A percentile compares a stretch with the other conserved stretches of the same genome.
Conservation (phyloP, 2,113 vertebrate genomes). For the Larimichthys crocea region DNA sequence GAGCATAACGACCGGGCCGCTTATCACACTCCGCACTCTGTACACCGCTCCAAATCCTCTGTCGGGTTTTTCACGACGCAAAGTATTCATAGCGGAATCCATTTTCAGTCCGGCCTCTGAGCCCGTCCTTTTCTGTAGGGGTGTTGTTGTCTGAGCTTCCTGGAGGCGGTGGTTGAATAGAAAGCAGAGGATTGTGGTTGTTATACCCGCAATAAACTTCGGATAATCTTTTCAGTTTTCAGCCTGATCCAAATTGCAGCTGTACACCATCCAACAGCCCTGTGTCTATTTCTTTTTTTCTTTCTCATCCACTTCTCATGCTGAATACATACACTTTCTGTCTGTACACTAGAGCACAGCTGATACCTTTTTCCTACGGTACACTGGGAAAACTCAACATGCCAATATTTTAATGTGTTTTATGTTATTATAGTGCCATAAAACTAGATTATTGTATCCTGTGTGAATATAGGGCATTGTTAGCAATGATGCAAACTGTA, state of each 20-base stretch:
- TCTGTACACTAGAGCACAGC: neutral
- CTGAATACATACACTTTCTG: neutral
- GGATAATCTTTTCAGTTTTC: slow-evolving; percentile 1
- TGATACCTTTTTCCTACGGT: neutral
- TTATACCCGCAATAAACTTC: neutral
- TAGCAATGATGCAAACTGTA: too few species aligned
- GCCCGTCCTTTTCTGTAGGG: neutral
- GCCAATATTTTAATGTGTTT: neutral
- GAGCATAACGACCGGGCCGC: neutral
- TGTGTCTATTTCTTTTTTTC: neutral
- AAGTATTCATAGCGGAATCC: neutral
- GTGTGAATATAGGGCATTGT: too few species aligned
- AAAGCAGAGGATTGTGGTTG: neutral
- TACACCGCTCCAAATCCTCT: neutral
- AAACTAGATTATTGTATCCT: neutral
- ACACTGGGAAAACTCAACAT: neutral
- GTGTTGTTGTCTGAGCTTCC: neutral
- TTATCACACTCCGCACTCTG: neutral
- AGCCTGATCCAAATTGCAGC: neutral
- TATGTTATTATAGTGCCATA: neutral
- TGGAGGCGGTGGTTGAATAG: neutral
- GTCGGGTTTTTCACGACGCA: neutral
- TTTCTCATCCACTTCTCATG: neutral
- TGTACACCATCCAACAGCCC: neutral
- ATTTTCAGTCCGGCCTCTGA: neutral